Evolutionary conservation across 2,113 vertebrate species (phyloP).

Genomic region (Thomomys bottae): DNA sequence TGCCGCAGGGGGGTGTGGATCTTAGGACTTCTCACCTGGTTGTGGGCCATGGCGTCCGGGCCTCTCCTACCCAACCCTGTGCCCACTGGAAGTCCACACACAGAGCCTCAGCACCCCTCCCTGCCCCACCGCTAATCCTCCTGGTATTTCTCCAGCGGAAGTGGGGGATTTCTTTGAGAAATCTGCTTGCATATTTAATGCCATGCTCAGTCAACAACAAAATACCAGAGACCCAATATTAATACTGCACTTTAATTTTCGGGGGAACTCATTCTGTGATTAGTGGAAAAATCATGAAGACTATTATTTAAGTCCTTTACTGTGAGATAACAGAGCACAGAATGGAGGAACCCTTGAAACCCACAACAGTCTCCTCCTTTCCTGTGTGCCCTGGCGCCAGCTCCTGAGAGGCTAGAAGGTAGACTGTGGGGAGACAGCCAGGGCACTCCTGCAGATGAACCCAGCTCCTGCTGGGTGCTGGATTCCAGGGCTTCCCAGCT

Average conservation of each 20-base stretch:
- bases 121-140: too few species aligned
- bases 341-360: too few species aligned
- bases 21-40: not conserved
- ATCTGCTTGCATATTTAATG: not conserved
- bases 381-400: fast-evolving
- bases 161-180: not conserved
- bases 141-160: not conserved
- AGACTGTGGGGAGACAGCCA: not conserved
- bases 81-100: not conserved
- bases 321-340: fast-evolving
- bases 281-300: not conserved
- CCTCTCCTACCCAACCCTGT: not conserved
- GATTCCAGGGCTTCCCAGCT: too few species aligned
- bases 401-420: fast-evolving
- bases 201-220: not conserved
- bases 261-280: not conserved
- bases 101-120: not conserved
- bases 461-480: not conserved
- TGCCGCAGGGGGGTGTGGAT: fast-evolving
- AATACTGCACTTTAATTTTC: not conserved
- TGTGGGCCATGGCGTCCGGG: too few species aligned
- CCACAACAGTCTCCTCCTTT: too few species aligned
- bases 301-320: too few species aligned
- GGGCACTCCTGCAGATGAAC: too few species aligned
- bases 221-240: not conserved